These are phyloP conservation scores for Cheilosia grossa DNA, from an alignment of 2,888 invertebrate genomes.

Conservation along the genomic window DNA sequence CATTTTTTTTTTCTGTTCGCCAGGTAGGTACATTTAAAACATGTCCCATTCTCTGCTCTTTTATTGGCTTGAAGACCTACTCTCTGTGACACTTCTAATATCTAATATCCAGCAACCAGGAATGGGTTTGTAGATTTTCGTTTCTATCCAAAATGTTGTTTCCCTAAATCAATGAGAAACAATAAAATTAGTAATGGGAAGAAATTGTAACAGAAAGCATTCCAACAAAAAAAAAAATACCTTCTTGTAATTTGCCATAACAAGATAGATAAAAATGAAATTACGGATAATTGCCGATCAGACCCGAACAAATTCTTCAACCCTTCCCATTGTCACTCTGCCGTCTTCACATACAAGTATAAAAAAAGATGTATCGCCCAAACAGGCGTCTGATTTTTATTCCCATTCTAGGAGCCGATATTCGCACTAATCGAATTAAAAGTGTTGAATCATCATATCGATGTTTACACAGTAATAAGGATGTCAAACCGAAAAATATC, in stretches of 20 bases:
- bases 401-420: constrained; percentile 10
- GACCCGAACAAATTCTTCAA: constrained; percentile 44
- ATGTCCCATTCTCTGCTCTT: too few relatives aligned
- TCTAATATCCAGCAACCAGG: too few relatives aligned
- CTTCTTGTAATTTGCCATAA: constrained; percentile 54
- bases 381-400: constrained; percentile 12
- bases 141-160: background rate
- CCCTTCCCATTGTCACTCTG: constrained; percentile 37
- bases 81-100: too few relatives aligned
- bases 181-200: constrained; percentile 62
- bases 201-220: constrained; percentile 48
- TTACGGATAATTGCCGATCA: constrained; percentile 64
- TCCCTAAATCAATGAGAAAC: constrained; percentile 16
- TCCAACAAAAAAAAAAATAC: constrained; percentile 18
- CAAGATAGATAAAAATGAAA: constrained; percentile 58
- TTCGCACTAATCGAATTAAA: constrained; percentile 68
- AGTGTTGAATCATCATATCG: constrained; percentile 70
- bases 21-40: too few relatives aligned
- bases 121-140: too few relatives aligned
- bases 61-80: too few relatives aligned
- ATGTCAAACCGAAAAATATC: constrained; percentile 54
- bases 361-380: background rate
- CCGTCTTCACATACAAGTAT: constrained; percentile 6
- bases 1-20: too few relatives aligned
- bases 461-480: constrained; percentile 73